Evolutionary conservation across 2,888 invertebrate species (phyloP).

Genomic region (Trachelus troglodyta): DNA sequence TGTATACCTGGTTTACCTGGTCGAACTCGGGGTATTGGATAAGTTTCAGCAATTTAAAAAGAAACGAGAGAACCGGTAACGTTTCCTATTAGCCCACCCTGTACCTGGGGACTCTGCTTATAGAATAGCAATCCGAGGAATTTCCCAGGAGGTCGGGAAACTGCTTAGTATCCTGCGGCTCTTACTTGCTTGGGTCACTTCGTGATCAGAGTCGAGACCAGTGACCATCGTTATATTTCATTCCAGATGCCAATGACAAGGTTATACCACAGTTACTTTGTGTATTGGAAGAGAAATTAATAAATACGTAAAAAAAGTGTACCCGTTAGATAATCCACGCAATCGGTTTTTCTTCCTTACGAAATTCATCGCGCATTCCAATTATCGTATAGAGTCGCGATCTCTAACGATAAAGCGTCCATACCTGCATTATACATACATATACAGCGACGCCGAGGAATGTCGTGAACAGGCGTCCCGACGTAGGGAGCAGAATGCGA

Average conservation of each 20-base stretch:
- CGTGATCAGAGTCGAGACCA: conserved; percentile 1
- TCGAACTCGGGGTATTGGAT: background rate
- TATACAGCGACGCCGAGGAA: background rate
- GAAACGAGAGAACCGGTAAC: background rate
- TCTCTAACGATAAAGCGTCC: background rate
- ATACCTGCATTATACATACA: background rate
- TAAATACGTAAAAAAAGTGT: background rate
- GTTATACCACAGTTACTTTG: background rate
- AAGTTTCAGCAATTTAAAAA: conserved; percentile 1
- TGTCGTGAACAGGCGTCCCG: background rate
- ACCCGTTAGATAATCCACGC: background rate
- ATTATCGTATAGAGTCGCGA: background rate
- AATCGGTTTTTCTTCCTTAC: background rate
- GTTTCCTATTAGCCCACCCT: conserved; percentile 2
- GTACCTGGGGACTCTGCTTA: conserved; percentile 15
- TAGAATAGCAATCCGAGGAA: conserved; percentile 32
- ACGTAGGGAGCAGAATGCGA: background rate
- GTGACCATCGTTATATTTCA: background rate
- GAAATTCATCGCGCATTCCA: background rate
- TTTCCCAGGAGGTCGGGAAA: conserved; percentile 25
- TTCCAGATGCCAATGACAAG: background rate
- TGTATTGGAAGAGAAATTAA: background rate
- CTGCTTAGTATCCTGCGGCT: background rate
- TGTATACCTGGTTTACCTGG: background rate
- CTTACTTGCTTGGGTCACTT: background rate